A percentile compares a stretch with the other conserved stretches of the same genome.
Evolutionary conservation across 1,140 invertebrate species (phyloP).

Genomic region (Ostrea edulis): DNA sequence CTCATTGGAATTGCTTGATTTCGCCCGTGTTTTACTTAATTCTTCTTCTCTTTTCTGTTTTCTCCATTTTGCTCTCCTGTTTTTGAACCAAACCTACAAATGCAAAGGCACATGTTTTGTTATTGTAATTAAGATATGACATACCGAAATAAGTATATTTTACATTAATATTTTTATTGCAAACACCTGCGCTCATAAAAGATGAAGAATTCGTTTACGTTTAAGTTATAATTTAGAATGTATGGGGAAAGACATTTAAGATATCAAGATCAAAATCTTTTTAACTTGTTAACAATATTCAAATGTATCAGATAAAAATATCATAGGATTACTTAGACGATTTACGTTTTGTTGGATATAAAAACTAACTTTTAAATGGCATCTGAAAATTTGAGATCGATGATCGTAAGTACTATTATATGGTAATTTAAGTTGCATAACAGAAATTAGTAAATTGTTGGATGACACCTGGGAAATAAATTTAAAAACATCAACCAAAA

Average conservation of each 20-base stretch:
- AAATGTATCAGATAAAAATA: slow-evolving; percentile 14
- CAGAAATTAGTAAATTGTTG: background rate
- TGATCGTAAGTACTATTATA: background rate
- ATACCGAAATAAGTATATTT: background rate
- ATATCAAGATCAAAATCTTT: slow-evolving; percentile 26
- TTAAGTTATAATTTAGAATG: background rate
- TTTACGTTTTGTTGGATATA: background rate
- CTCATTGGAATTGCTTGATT: background rate
- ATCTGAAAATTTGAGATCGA: background rate
- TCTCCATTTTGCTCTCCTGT: slow-evolving; percentile 83
- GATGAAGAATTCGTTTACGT: background rate
- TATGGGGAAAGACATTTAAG: background rate
- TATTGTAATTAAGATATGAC: background rate
- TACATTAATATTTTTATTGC: slow-evolving; percentile 23
- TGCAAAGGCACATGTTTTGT: background rate
- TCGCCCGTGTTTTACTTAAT: slow-evolving; percentile 42
- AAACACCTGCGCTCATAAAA: slow-evolving; percentile 30
- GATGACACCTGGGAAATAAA: background rate
- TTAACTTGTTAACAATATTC: slow-evolving; percentile 1
- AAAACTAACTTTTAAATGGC: background rate
- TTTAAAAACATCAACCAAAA: background rate
- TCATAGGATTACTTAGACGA: slow-evolving; percentile 22
- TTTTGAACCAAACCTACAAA: slow-evolving; percentile 63
- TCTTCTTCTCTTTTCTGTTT: slow-evolving; percentile 94
- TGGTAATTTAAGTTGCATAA: background rate